Evolutionary conservation across 2,888 invertebrate genomes (phyloP).

Genomic region (Tryphoninae sp.): DNA sequence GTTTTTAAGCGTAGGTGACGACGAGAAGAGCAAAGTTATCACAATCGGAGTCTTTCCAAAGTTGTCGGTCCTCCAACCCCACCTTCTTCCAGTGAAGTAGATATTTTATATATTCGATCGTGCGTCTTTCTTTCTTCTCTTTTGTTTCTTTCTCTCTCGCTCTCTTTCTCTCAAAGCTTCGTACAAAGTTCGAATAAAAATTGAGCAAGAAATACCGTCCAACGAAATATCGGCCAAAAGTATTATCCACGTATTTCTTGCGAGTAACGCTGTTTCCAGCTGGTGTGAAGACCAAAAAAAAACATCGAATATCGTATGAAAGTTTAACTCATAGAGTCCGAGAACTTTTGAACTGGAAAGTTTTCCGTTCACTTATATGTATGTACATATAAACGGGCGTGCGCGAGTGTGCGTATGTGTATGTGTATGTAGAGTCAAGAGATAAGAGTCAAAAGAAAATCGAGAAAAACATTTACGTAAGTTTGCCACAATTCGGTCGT

Average conservation of each 20-base stretch:
- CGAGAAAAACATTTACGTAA: slow-evolving; percentile 42
- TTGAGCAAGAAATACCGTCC: slow-evolving; percentile 30
- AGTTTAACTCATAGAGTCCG: slow-evolving; percentile 54
- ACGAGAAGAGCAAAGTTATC: slow-evolving; percentile 35
- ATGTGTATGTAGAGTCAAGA: too few relatives aligned
- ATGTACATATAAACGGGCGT: slow-evolving; percentile 14
- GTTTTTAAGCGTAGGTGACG: slow-evolving; percentile 16
- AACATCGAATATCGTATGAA: slow-evolving; percentile 48
- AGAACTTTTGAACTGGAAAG: slow-evolving; percentile 52
- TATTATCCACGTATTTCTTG: slow-evolving; percentile 45
- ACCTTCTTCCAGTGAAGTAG: slow-evolving; percentile 18
- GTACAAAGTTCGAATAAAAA: slow-evolving; percentile 36
- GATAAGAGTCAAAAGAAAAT: slow-evolving; percentile 33
- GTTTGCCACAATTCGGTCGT: slow-evolving; percentile 7
- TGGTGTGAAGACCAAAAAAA: slow-evolving; percentile 15
- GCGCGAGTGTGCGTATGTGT: not conserved
- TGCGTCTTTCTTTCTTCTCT: slow-evolving; percentile 6
- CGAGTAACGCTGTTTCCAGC: slow-evolving; percentile 19
- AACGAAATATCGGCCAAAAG: slow-evolving; percentile 45
- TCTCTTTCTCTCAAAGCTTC: slow-evolving; percentile 18
- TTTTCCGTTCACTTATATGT: slow-evolving; percentile 42
- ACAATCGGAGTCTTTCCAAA: slow-evolving; percentile 19
- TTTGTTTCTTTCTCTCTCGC: not conserved
- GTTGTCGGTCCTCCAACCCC: slow-evolving; percentile 21
- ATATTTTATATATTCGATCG: slow-evolving; percentile 54